phyloP scores from a whole-genome alignment of 2,113 vertebrate genomes.

The Dromas ardeola region DNA sequence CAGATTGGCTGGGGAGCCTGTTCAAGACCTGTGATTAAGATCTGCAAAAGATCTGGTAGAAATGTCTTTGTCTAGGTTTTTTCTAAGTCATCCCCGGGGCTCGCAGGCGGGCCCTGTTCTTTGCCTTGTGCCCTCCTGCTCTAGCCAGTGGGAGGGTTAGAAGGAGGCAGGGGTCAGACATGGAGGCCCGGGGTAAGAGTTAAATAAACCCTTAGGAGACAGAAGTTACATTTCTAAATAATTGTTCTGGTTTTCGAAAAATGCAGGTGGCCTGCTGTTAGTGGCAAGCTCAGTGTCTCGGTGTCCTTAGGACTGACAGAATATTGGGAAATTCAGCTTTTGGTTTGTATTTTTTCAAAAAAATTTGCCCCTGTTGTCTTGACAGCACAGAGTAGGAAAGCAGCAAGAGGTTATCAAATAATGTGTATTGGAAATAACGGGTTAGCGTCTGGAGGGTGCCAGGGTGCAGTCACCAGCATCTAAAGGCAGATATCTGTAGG shows the following conservation, averaged over 20 bases:
- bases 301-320: neutral
- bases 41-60: neutral
- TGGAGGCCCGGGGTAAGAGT: neutral
- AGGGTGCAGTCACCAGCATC: neutral
- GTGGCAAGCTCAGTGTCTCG: neutral
- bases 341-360: neutral
- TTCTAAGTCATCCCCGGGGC: neutral
- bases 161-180: neutral
- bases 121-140: neutral
- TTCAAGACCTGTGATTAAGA: neutral
- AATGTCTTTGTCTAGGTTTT: neutral
- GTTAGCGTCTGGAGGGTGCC: neutral
- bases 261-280: neutral
- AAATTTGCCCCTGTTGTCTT: neutral
- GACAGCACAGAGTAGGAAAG: neutral
- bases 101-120: neutral
- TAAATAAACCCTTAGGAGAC: neutral
- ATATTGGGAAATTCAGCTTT: neutral
- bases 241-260: neutral
- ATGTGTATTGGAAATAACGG: neutral
- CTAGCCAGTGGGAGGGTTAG: neutral
- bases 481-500: slow-evolving; percentile 10
- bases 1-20: neutral
- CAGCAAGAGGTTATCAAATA: neutral
- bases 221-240: neutral